phyloP scores from a whole-genome alignment of 2,113 vertebrate genomes.

The Smithornis capensis region DNA sequence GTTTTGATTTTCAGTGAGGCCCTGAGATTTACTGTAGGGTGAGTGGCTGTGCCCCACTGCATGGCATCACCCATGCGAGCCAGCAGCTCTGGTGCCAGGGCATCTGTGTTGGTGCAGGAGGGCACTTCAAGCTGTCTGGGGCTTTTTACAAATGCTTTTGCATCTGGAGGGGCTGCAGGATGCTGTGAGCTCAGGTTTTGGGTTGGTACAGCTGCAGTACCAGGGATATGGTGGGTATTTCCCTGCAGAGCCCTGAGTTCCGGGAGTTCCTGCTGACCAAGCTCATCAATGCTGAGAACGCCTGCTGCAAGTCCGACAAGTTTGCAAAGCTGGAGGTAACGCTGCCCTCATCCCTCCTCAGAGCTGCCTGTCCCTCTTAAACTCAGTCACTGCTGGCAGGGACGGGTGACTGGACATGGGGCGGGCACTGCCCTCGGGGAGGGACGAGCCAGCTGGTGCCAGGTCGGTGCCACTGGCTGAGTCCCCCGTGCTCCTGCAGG shows the following conservation, averaged over 20 bases:
- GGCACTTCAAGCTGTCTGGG: not conserved
- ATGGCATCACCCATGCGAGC: not conserved
- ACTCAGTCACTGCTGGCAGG: not conserved
- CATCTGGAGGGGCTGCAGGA: not conserved
- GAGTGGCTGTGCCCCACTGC: fast-evolving
- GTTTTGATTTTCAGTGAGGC: not conserved
- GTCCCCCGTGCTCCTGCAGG: conserved; percentile 63
- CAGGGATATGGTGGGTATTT: fast-evolving
- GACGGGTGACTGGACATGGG: fast-evolving
- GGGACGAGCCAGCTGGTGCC: fast-evolving
- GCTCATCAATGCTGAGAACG: conserved; percentile 90
- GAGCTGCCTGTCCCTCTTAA: not conserved
- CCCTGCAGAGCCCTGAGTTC: conserved; percentile 85
- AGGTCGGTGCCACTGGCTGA: fast-evolving
- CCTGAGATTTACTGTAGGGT: not conserved
- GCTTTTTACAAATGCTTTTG: not conserved
- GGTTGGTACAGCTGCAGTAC: no score
- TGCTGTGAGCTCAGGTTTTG: not conserved
- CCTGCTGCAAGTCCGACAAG: conserved; percentile 94
- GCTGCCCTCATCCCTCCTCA: not conserved
- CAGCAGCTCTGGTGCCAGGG: fast-evolving
- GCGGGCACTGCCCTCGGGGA: fast-evolving
- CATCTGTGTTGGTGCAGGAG: not conserved
- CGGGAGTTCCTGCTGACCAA: conserved; percentile 94
- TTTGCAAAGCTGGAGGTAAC: conserved; percentile 93